Evolutionary conservation across 2,888 invertebrate species (phyloP).

Genomic region (Barypeithes pellucidus): DNA sequence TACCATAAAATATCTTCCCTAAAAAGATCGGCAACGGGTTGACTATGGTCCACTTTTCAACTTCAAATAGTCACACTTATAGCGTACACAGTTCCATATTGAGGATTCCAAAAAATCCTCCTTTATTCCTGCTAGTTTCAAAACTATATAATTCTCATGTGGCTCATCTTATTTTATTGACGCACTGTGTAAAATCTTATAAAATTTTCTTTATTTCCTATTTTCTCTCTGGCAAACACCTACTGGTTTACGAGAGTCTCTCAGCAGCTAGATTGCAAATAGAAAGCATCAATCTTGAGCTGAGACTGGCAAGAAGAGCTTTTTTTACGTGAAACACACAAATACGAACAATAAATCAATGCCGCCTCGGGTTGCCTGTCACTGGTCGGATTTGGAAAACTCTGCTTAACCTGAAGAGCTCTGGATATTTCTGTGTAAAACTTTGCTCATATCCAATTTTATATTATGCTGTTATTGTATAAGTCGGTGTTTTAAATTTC

Average conservation of each 20-base stretch:
- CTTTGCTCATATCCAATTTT: conserved; percentile 8
- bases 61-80: too few relatives aligned
- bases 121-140: too few relatives aligned
- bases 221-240: conserved; percentile 24
- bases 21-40: too few relatives aligned
- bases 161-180: neutral
- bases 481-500: too few relatives aligned
- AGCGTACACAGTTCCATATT: too few relatives aligned
- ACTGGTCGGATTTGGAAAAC: conserved; percentile 60
- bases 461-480: neutral
- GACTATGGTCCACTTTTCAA: too few relatives aligned
- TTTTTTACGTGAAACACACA: conserved; percentile 68
- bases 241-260: conserved; percentile 24
- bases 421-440: conserved; percentile 2
- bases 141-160: neutral
- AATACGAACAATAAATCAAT: conserved; percentile 71
- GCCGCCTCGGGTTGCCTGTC: conserved; percentile 66
- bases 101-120: too few relatives aligned
- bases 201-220: conserved; percentile 16
- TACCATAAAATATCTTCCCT: too few relatives aligned
- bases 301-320: conserved; percentile 62
- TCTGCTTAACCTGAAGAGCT: conserved; percentile 38
- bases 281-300: conserved; percentile 68
- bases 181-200: conserved; percentile 8
- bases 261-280: conserved; percentile 60